Base-by-base conservation (phyloP, 2,113 vertebrate genomes). In the Centropristis striata region DNA sequence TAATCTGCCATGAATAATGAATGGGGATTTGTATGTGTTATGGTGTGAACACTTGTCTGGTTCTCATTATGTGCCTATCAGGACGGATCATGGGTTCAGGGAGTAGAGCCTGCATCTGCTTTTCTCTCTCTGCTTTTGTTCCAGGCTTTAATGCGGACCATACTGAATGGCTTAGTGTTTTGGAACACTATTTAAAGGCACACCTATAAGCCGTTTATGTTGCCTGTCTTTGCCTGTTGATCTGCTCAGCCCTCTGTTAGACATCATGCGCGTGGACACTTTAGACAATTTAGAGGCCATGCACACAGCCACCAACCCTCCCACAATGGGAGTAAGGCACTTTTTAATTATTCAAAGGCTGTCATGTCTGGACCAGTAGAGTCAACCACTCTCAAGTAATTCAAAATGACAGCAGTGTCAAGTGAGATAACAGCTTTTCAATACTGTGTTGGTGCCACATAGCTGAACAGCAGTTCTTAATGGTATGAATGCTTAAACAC, bases 1-100 rank as follows among this genome's bases (percentile, higher is more conserved):
- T 93, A 93, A 94, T 94, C 92, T 90, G 14, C 85, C 90, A 83
- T 94, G 90, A 93, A 93, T 94, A 94, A 94, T 93, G 91, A 94
- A 92, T 89, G 85, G 78, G 86, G 90, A 93, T 93, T 85, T 94
- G 84, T 88, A 91, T 92, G 90, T 90, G 90, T 92, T 90, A 84
- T 85, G 89, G 86, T 93, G 90, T 87, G 90, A 92, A 89, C 85
- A 83, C 89, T 88, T 84, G 86, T 92, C 91, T 92, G 92, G 69
- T 92, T 92, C 90, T 93, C 90, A 94, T 94, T 94, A 93, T 90
- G 89, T 61, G 84, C 84, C 88, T 92, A 92, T 93, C 92, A 90
- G 87, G 73, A 79, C 3, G 67, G 88, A 93, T 94, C 92, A 92
- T 58, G 78, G 83, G 85, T 91, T 85, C 74, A 86, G 64, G 74